These are phyloP conservation scores for Pyrgilauda ruficollis DNA, from an alignment of 2,113 vertebrate genomes.

Conservation along the genomic window DNA sequence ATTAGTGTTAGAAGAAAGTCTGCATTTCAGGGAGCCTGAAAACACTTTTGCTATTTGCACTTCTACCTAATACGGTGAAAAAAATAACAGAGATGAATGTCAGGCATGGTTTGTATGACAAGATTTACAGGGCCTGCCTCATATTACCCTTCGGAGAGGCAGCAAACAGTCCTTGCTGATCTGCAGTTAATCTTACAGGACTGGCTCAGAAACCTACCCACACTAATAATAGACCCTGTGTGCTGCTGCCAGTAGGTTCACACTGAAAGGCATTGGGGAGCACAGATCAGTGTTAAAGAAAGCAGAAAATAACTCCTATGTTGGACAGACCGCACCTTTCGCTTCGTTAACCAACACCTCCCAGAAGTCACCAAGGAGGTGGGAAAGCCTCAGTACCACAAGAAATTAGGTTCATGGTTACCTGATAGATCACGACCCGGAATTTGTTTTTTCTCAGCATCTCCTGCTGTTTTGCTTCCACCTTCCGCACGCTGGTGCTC, in stretches of 20 bases:
- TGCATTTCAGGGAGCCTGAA: background rate
- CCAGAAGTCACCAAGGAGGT: background rate
- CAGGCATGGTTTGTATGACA: constrained; percentile 45
- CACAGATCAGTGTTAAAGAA: background rate
- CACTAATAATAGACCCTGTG: constrained; percentile 74
- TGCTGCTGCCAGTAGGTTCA: background rate
- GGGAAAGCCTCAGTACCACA: background rate
- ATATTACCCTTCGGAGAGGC: constrained; percentile 73
- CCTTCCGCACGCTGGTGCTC: constrained; percentile 83
- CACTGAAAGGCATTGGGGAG: background rate
- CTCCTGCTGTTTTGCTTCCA: constrained; percentile 90
- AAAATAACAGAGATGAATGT: constrained; percentile 54
- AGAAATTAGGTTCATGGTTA: constrained; percentile 52
- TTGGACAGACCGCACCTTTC: background rate
- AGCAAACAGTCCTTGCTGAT: constrained; percentile 76
- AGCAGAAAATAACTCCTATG: background rate
- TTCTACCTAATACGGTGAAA: constrained; percentile 31
- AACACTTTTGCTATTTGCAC: background rate
- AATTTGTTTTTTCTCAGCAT: constrained; percentile 96
- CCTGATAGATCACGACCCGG: constrained; percentile 96
- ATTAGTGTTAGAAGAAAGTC: background rate
- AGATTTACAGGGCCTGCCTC: constrained; percentile 45
- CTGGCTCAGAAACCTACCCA: constrained; percentile 59
- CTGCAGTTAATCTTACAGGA: constrained; percentile 73
- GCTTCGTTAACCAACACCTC: background rate